Base-by-base conservation (phyloP, 2,113 vertebrate genomes). In the Trematomus loennbergii region DNA sequence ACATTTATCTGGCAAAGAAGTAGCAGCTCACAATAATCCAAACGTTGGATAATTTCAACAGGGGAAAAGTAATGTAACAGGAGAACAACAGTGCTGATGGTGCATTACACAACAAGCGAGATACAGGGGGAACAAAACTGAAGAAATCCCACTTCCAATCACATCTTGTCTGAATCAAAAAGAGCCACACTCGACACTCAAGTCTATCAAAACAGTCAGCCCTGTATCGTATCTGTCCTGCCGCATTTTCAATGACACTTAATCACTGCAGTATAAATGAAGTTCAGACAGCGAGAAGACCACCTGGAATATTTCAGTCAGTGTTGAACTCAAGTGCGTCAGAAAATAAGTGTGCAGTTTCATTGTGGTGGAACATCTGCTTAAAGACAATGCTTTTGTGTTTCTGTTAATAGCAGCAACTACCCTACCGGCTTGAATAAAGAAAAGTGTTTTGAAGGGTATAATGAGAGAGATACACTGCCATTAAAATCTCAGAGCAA, bases 391-490 rank as follows among this genome's bases (percentile, higher is more conserved):
- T 70, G 52, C 45, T 54, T 73, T 74, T 78, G 80, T 74, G 74
- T 82, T 68, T 49, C 69, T 78, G 72, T 77, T 81, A 87, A 88
- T 72, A 82, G 75, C 33, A 0, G 48, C 60, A 53, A 15, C 72
- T 69, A 84, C 81, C 76, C 67, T 68, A 76, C 74, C 69, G 18
- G 11, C 55, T n/a, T 81, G 72, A 67, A 84, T 77, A 36, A 82
- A 72, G 36, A 60, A 17, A 71, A 63, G 73, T 70, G 76, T 81
- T 81, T 86, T 88, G 52, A 89, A 89, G 75, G 75, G 83, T 16
- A 72, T 76, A 84, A 89, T 84, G 85, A 84, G 64, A 72, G 75
- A 18, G 20, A 57, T 75, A 83, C 52, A 53, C 55, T 45, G 50
- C 40, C 58, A 64, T 67, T 45, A 78, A 80, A 72, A 75, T 71